phyloP scores from a whole-genome alignment of 2,888 invertebrate species.

The Taenaris catops region DNA sequence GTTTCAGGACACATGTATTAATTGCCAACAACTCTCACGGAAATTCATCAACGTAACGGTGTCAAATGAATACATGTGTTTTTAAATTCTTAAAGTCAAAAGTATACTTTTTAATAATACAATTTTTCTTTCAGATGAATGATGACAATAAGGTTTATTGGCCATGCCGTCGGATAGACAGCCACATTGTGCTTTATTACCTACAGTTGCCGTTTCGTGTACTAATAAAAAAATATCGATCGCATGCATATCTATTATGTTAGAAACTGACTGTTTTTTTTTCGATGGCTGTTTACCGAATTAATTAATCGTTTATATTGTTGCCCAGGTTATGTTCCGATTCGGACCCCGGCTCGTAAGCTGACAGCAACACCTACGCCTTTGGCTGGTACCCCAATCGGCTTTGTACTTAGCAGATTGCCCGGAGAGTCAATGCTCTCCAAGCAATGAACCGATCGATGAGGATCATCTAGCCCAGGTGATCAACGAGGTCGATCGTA shows the following conservation, averaged over 20 bases:
- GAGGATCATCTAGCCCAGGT: too few relatives aligned
- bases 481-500: too few relatives aligned
- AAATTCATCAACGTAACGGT: constrained; percentile 35
- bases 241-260: constrained; percentile 5
- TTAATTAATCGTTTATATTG: constrained; percentile 34
- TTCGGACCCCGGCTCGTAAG: constrained; percentile 98
- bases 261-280: too few relatives aligned
- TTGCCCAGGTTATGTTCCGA: constrained; percentile 91
- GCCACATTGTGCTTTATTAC: constrained; percentile 47
- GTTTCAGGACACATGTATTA: constrained; percentile 76
- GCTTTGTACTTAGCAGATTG: too few relatives aligned
- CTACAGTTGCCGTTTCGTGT: constrained; percentile 37
- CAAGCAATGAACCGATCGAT: too few relatives aligned
- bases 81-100: constrained; percentile 41
- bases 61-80: constrained; percentile 50
- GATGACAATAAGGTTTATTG: constrained; percentile 63
- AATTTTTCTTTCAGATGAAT: constrained; percentile 76
- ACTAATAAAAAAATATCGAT: neutral
- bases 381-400: constrained; percentile 93
- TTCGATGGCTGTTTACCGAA: too few relatives aligned
- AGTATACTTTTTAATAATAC: constrained; percentile 49
- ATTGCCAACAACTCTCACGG: constrained; percentile 47
- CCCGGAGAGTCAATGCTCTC: too few relatives aligned
- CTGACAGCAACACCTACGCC: constrained; percentile 99
- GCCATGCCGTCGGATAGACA: constrained; percentile 64